Evolutionary conservation across 2,113 vertebrate species (phyloP), one percentile per base, ranked within the genome.

Genomic region (Cololabis saira): DNA sequence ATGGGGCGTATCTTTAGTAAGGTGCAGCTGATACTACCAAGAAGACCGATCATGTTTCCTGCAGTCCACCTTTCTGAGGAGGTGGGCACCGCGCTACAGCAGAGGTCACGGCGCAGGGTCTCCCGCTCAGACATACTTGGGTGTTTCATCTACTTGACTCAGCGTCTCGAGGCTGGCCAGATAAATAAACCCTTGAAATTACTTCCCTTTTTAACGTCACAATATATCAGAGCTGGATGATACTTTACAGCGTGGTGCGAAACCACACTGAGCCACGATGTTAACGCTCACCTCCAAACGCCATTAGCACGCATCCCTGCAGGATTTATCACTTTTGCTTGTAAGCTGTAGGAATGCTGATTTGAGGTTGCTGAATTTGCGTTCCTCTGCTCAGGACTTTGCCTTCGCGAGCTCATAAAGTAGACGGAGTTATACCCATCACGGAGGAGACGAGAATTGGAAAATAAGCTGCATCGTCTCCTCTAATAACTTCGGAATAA

Each of bases 201-300:
- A 4, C 10, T 37, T 37, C 10, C 10, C 1, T 37, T 3, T 37
- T 37, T 37, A 11, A 11, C 33, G 57, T 58, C 15, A 54, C 21
- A 55, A 40, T 43, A 44, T 15, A 59, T 18, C 37, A 16, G 17
- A 22, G 40, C 41, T 12, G 56, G 22, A 27, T n/a, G 61, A 44
- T 43, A 60, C 58, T 18, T 37, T 47, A 19, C 33, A 14, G 58
- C 54, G 58, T 1, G 24, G 2, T 27, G 18, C 14, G 50, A 12
- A 24, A n/a, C 53, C 21, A 60, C 58, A 42, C 58, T 18, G 54
- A 13, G 55, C 41, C 59, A 16, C n/a, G 21, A 14, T 78, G 48
- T 71, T 84, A 68, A 52, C 17, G 22, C 15, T 61, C 44, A 40
- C 74, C 68, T 57, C 66, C 49, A 40, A 68, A 50, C 21, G 71